Evolutionary conservation across 2,888 invertebrate species (phyloP), one percentile per base, ranked within the genome.

Genomic region (Eretmocerus hayati): DNA sequence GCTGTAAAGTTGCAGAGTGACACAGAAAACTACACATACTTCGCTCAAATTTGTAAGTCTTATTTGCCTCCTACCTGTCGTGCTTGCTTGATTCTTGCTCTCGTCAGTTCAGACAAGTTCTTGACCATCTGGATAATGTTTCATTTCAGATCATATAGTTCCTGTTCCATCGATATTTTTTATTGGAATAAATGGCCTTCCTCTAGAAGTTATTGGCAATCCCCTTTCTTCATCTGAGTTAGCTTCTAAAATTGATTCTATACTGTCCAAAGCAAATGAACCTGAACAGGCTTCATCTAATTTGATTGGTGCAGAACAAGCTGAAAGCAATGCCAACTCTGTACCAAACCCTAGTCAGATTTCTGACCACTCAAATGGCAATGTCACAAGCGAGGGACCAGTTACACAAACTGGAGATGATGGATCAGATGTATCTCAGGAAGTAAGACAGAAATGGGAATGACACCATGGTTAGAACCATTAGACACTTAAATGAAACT

Each of bases 81-180:
- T 26, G 26, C 26, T 26, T 26, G 26, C 8, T 9, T 26, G 26
- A 26, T 11, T 9, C 26, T 26, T 26, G 26, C 6, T 26, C 26
- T n/a, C 15, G 2, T 31, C 11, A 31, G 31, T 31, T 31, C 15
- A 31, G 5, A 35, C 15, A 35, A 15, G 15, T 26, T 26, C 4
- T 32, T 26, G 11, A 26, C 26, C 11, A 26, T 26, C 26, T 26
- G 8, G 11, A 9, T 26, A 6, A 15, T 39, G n/a, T n/a, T n/a
- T n/a, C n/a, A n/a, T 44, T 32, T 19, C 54, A 87, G 87, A 85
- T 69, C 83, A 84, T 69, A 75, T 85, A 58, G 85, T 84, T 13
- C 83, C 84, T 0, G 79, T 86, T 5, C 92, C 93, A 2, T 90
- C 90, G 0, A 71, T 89, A 43, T 93, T 87, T 74, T 91, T 92